Evolutionary conservation across 2,797 vertebrate species (phyloP), one percentile per base, ranked within the genome.

Genomic region (Miichthys miiuy): DNA sequence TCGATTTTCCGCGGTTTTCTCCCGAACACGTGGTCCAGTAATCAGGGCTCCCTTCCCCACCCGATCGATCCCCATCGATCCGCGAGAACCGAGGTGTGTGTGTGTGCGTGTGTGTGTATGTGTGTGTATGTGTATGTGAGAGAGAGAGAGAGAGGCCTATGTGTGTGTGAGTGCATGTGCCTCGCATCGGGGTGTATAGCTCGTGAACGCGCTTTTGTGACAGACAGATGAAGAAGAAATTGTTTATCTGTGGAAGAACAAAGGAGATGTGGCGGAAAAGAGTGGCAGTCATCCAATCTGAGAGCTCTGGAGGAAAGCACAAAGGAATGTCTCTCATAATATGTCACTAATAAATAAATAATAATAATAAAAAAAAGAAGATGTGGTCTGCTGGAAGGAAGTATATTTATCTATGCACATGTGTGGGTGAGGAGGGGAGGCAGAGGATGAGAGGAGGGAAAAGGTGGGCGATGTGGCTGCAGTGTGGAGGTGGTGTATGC

Each of bases 1-100:
- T 96, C 95, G 95, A 96, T 96, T 96, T 96, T 95, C 94, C 92
- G 92, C 95, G 93, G 93, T 95, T 96, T 96, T 96, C 95, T 95
- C 94, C 91, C 82, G 94, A 94, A 92, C 95, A 96, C 95, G 95
- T 96, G 95, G 94, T 96, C 92, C 94, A 95, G 95, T 96, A 96
- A 96, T 96, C 95, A 96, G 95, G 95, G 94, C 94, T 95, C 94
- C 95, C 95, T 95, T 96, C 95, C 95, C 95, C 92, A 93, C 88
- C 94, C 91, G 87, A 95, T 96, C 94, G 94, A 96, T 96, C 92
- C 78, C 70, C 89, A 95, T 96, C 87, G 95, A 96, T 95, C 93
- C 81, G 89, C 58, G 56, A 89, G 92, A 82, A 84, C 85, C 85
- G 87, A 88, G 81, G 91, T 87, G 85, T 88, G 82, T 87, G 86